A percentile compares a stretch with the other conserved stretches of the same genome.
phyloP scores from a whole-genome alignment of 1,140 invertebrate species.

The Meloidogyne floridensis region DNA sequence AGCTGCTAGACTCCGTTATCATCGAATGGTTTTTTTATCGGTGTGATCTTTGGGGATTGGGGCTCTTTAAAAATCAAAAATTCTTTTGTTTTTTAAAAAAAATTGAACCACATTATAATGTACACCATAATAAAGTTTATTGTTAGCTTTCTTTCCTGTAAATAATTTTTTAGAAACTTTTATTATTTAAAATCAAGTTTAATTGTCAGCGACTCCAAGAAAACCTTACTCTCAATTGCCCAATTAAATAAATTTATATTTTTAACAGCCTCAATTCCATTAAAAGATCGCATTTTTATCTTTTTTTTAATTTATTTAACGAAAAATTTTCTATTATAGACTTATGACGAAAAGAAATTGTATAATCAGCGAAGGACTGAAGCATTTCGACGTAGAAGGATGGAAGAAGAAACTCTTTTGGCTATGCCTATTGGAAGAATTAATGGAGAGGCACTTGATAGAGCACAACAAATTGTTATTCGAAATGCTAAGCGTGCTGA shows the following conservation, averaged over 20 bases:
- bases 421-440: conserved; percentile 55
- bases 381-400: conserved; percentile 49
- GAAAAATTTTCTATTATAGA: conserved; percentile 19
- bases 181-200: no score
- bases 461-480: conserved; percentile 53
- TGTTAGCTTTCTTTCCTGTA: not conserved
- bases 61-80: no score
- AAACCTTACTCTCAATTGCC: no score
- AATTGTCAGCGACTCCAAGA: no score
- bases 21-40: conserved; percentile 36
- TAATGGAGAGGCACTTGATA: conserved; percentile 49
- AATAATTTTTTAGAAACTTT: no score
- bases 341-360: conserved; percentile 45
- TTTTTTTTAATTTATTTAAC: not conserved
- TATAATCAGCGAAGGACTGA: conserved; percentile 53
- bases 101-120: no score
- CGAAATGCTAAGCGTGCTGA: conserved; percentile 51
- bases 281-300: not conserved
- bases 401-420: conserved; percentile 51
- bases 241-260: not conserved
- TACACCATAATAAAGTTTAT: not conserved
- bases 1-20: conserved; percentile 47
- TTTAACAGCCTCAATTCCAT: not conserved
- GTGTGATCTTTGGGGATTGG: no score
- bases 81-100: no score